A percentile compares a stretch with the other conserved stretches of the same genome.
Evolutionary conservation across 2,888 invertebrate genomes (phyloP).

Genomic region (Zygogramma bicolorata): DNA sequence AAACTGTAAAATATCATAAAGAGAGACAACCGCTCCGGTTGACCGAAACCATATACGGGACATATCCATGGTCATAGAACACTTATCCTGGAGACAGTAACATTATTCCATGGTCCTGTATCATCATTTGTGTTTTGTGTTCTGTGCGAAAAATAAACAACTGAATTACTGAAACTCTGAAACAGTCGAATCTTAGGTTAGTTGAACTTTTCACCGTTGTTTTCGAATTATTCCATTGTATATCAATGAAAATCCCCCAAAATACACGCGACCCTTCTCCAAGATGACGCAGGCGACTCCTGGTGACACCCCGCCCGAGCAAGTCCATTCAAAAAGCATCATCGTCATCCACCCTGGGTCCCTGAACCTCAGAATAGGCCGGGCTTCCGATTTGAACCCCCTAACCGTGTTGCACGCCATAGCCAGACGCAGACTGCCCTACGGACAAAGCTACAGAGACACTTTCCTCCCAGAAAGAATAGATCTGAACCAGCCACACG

Average conservation of each 20-base stretch:
- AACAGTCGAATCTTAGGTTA: no score
- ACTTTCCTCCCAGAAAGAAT: constrained; percentile 75
- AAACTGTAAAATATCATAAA: no score
- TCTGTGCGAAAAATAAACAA: no score
- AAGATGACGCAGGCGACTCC: constrained; percentile 42
- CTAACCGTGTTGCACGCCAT: constrained; percentile 88
- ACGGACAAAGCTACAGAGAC: constrained; percentile 58
- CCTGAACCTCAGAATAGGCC: constrained; percentile 86
- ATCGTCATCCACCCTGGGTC: constrained; percentile 97
- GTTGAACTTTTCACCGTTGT: no score
- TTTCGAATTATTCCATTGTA: background rate
- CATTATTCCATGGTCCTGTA: no score
- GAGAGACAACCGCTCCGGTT: no score
- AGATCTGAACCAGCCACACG: constrained; percentile 77
- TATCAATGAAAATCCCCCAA: background rate
- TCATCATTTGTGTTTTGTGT: no score
- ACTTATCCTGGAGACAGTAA: no score
- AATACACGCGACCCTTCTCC: background rate
- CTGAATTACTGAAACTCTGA: no score
- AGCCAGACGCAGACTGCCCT: constrained; percentile 75
- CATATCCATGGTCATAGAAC: no score
- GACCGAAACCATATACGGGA: no score
- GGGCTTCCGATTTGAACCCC: constrained; percentile 91
- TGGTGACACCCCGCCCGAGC: constrained; percentile 56
- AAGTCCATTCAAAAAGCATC: constrained; percentile 83